Evolutionary conservation across 2,888 invertebrate genomes (phyloP).

Genomic region (Drosophila atripex): DNA sequence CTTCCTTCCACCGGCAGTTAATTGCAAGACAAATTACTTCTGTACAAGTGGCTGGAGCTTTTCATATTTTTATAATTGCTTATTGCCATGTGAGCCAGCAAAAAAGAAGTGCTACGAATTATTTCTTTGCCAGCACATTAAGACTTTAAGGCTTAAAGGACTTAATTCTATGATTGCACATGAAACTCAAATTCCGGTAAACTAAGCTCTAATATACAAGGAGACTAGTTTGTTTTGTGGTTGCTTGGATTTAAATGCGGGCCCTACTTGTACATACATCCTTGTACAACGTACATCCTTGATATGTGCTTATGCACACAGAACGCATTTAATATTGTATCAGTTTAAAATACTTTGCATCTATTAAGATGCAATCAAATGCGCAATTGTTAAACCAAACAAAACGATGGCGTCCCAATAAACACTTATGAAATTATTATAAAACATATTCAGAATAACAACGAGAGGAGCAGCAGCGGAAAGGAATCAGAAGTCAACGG

Average conservation of each 20-base stretch:
- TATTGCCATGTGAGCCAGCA: slow-evolving; percentile 39
- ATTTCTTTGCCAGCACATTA: neutral
- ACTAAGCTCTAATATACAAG: neutral
- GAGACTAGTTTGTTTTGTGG: too few relatives aligned
- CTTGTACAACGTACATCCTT: too few relatives aligned
- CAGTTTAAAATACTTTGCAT: neutral
- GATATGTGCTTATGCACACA: neutral
- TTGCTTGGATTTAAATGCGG: neutral
- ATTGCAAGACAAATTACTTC: slow-evolving; percentile 72
- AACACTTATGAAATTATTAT: slow-evolving; percentile 43
- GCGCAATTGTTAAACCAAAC: slow-evolving; percentile 7
- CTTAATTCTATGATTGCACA: neutral
- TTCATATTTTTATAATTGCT: slow-evolving; percentile 60
- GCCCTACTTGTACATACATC: too few relatives aligned
- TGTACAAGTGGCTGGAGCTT: slow-evolving; percentile 56
- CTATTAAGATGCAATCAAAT: slow-evolving; percentile 13
- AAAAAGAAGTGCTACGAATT: slow-evolving; percentile 1
- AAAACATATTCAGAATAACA: slow-evolving; percentile 43
- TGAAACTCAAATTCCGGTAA: neutral
- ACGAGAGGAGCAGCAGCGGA: slow-evolving; percentile 3
- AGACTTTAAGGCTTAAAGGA: slow-evolving; percentile 1
- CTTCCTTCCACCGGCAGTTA: slow-evolving; percentile 57
- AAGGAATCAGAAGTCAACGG: slow-evolving; percentile 38
- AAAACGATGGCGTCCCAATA: slow-evolving; percentile 19
- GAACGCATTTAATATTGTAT: neutral